Evolutionary conservation across 2,797 vertebrate genomes (phyloP).

Genomic region (Catharus ustulatus): DNA sequence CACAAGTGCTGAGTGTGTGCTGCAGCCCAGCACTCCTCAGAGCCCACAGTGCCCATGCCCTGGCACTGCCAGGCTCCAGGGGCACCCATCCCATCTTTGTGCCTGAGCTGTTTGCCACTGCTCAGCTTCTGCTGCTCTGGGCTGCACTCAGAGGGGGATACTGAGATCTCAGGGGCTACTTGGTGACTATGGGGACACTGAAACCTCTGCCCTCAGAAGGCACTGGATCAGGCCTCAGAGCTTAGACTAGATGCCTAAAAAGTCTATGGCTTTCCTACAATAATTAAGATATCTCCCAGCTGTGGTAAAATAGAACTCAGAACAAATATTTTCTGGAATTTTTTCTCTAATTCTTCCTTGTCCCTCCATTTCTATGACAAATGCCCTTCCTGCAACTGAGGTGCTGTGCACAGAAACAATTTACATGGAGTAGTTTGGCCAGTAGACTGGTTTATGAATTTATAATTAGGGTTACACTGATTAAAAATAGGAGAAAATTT

Average conservation of each 20-base stretch:
- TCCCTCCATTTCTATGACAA: not conserved
- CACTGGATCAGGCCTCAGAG: not conserved
- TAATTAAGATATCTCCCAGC: not conserved
- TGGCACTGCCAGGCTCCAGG: not conserved
- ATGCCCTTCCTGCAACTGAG: not conserved
- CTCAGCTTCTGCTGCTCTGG: not conserved
- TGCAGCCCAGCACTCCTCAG: not conserved
- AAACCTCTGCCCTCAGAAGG: not conserved
- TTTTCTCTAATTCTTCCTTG: not conserved
- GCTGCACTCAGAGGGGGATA: not conserved
- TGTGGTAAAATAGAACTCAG: not conserved
- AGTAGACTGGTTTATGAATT: conserved; percentile 1
- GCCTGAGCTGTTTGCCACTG: not conserved
- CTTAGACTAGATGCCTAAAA: not conserved
- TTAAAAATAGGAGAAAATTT: conserved; percentile 25
- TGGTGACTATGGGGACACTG: not conserved
- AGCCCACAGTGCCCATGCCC: not conserved
- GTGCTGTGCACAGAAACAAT: not conserved
- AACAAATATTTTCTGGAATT: not conserved
- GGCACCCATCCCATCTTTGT: not conserved
- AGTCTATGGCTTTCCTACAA: not conserved
- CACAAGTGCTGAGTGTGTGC: not conserved
- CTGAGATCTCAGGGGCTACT: not conserved
- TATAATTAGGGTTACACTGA: conserved; percentile 26
- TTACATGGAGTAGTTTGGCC: not conserved